Percentiles rank a stretch among this genome's conserved stretches.
phyloP scores from a whole-genome alignment of 2,113 vertebrate species.

The Oreocharis arfaki region DNA sequence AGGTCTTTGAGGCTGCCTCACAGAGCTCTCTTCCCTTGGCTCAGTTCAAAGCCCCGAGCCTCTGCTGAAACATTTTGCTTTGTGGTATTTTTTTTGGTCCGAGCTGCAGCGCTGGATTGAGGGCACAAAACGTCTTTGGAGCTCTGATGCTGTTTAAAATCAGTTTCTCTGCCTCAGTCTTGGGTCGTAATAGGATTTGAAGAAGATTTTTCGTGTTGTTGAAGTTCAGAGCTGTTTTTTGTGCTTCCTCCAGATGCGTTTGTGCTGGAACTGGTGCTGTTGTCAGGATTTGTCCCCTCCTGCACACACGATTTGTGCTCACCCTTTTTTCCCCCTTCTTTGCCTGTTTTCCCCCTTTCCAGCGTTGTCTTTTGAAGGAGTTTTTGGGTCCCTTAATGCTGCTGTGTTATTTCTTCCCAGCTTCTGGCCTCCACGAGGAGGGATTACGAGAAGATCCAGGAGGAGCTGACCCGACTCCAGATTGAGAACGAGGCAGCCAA shows the following conservation, averaged over 20 bases:
- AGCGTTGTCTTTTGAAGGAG: background rate
- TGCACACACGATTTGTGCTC: background rate
- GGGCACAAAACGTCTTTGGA: background rate
- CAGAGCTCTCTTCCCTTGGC: background rate
- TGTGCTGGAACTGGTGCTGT: background rate
- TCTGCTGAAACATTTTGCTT: background rate
- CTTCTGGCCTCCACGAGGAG: conserved; percentile 87
- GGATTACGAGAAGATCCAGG: conserved; percentile 91
- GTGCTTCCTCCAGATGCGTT: background rate
- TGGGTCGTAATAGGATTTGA: background rate
- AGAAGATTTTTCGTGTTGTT: background rate
- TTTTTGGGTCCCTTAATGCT: background rate
- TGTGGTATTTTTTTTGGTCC: background rate
- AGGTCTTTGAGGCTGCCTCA: background rate
- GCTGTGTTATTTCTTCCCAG: conserved; percentile 52
- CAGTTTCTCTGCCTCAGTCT: background rate
- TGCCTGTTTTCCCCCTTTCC: background rate
- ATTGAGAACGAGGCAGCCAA: conserved; percentile 91
- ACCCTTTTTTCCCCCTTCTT: background rate
- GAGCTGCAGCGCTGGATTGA: background rate
- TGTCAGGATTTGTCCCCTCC: background rate
- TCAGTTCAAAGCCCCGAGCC: background rate
- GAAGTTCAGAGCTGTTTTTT: background rate
- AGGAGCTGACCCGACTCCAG: conserved; percentile 89
- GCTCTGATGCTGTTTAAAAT: background rate